Evolutionary conservation across 1,140 invertebrate species (phyloP).

Genomic region (Drosophila punjabiensis): DNA sequence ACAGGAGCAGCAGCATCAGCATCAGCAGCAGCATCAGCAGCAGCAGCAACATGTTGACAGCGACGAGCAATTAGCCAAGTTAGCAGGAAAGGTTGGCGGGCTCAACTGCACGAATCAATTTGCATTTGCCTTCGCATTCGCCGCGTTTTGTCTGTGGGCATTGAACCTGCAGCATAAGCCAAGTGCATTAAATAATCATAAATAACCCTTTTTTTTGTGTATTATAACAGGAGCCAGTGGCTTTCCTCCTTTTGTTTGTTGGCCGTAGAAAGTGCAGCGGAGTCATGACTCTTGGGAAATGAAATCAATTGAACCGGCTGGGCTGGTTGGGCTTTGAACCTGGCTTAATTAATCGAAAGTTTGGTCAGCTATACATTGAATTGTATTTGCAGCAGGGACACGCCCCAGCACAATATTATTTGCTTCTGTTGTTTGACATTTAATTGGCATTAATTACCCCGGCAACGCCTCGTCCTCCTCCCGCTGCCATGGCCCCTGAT

Average conservation of each 20-base stretch:
- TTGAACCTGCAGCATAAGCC: conserved; percentile 67
- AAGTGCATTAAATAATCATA: conserved; percentile 79
- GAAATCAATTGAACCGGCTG: conserved; percentile 72
- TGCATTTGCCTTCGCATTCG: conserved; percentile 41
- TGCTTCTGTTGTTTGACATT: conserved; percentile 69
- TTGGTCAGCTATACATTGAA: conserved; percentile 58
- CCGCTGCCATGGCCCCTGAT: background rate
- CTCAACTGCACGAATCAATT: conserved; percentile 63
- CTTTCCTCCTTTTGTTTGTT: conserved; percentile 69
- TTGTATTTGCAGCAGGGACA: conserved; percentile 51
- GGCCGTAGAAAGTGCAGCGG: conserved; percentile 65
- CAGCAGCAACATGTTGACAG: conserved; percentile 55
- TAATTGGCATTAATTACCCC: conserved; percentile 81
- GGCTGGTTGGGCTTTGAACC: conserved; percentile 38
- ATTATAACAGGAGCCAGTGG: conserved; percentile 27
- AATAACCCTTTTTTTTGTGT: conserved; percentile 55
- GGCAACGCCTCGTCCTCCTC: conserved; percentile 1
- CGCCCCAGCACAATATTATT: conserved; percentile 54
- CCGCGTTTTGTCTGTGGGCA: conserved; percentile 60
- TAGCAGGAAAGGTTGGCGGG: conserved; percentile 21
- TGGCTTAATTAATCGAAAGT: conserved; percentile 79
- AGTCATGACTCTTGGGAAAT: conserved; percentile 65
- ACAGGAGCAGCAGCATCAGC: conserved; percentile 1
- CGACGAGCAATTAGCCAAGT: conserved; percentile 47
- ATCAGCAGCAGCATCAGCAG: conserved; percentile 13